These are phyloP conservation scores for Lepetodrilus schrolli DNA, from an alignment of 2,888 invertebrate species.

Conservation along the genomic window DNA sequence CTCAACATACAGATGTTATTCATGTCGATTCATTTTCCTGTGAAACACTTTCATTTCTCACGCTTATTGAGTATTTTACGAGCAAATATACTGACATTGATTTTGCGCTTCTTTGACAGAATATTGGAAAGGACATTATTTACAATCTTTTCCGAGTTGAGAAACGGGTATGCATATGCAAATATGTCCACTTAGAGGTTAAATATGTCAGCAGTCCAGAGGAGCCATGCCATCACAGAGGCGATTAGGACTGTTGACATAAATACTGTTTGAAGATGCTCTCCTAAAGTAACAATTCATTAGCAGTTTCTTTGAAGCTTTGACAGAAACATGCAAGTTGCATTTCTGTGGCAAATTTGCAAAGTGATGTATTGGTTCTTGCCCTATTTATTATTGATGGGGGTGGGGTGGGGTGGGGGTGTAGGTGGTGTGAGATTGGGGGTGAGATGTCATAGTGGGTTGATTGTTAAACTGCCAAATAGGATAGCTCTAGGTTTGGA, in stretches of 20 bases:
- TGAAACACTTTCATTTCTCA: slow-evolving; percentile 7
- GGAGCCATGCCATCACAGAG: no score
- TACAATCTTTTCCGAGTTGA: neutral
- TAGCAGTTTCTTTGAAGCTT: no score
- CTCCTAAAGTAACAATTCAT: slow-evolving; percentile 1
- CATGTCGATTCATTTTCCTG: neutral
- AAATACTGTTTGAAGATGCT: neutral
- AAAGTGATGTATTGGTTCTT: no score
- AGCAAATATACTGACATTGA: neutral
- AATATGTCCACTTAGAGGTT: neutral
- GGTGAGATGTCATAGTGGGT: no score
- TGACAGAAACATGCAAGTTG: no score
- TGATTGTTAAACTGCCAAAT: no score
- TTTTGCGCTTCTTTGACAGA: neutral
- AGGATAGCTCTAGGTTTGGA: no score
- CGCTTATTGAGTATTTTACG: neutral
- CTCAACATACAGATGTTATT: neutral
- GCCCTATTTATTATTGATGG: no score
- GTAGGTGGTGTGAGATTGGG: no score
- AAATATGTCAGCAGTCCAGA: no score
- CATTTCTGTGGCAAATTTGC: no score
- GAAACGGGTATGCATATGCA: neutral
- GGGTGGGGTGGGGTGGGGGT: no score
- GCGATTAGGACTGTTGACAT: slow-evolving; percentile 5
- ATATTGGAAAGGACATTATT: neutral